Percentiles rank a stretch among this genome's conserved stretches.
Evolutionary conservation across 2,888 invertebrate species (phyloP).

Genomic region (Octonoba sinensis): DNA sequence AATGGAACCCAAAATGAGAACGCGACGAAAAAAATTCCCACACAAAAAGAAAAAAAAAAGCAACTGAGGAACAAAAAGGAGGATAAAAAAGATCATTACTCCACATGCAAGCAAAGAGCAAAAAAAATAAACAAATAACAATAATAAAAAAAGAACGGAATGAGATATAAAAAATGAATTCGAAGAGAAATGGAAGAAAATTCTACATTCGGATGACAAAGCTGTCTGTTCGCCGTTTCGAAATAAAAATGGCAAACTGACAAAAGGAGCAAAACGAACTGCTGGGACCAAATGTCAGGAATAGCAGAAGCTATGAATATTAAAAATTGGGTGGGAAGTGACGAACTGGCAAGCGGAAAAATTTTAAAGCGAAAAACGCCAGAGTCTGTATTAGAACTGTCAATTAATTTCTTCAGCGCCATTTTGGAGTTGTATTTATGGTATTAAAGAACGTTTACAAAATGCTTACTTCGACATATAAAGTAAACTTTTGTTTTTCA

Average conservation of each 20-base stretch:
- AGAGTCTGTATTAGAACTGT: no score
- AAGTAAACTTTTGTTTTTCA: no score
- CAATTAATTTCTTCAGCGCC: no score
- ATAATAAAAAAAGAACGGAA: slow-evolving; percentile 36
- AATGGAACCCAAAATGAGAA: slow-evolving; percentile 63
- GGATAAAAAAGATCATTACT: slow-evolving; percentile 60
- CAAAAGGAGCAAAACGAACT: slow-evolving; percentile 61
- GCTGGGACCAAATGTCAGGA: slow-evolving; percentile 62
- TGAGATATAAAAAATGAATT: slow-evolving; percentile 64
- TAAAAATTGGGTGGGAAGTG: slow-evolving; percentile 49
- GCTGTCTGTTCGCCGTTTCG: slow-evolving; percentile 57
- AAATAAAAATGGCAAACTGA: slow-evolving; percentile 63
- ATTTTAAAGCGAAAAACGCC: no score
- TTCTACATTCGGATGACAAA: slow-evolving; percentile 63
- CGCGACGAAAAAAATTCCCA: slow-evolving; percentile 10
- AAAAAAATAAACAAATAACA: slow-evolving; percentile 26
- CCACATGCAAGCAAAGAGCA: slow-evolving; percentile 43
- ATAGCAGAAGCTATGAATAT: slow-evolving; percentile 62
- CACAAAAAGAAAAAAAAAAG: slow-evolving; percentile 3
- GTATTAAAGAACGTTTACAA: no score
- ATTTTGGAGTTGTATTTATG: no score
- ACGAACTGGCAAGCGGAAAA: slow-evolving; percentile 41
- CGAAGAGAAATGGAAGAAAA: slow-evolving; percentile 64
- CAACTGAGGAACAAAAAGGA: neutral
- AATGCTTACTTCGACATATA: no score